Evolutionary conservation across 2,113 vertebrate species (phyloP).

Genomic region (Laterallus jamaicensis): DNA sequence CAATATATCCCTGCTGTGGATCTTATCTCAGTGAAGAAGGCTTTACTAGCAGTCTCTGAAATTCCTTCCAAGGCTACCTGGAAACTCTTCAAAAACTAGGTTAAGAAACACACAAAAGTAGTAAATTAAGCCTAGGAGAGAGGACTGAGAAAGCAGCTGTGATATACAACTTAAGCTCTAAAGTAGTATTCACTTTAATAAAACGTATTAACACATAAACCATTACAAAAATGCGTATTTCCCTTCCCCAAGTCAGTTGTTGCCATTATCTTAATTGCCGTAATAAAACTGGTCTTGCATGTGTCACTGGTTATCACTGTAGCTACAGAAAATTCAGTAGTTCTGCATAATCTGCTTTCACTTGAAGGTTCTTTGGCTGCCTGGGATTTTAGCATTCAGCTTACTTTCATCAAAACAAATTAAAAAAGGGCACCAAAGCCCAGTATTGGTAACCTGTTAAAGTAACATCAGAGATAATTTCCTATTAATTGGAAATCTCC

Average conservation of each 20-base stretch:
- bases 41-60: neutral
- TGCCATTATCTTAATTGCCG: neutral
- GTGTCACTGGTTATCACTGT: neutral
- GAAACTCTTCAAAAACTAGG: neutral
- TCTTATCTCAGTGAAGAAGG: neutral
- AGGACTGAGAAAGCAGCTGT: neutral
- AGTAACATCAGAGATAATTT: neutral
- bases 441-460: neutral
- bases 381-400: neutral
- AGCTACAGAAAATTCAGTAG: neutral
- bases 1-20: neutral
- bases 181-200: neutral
- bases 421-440: neutral
- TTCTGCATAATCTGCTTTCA: neutral
- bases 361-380: neutral
- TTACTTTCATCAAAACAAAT: neutral
- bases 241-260: neutral
- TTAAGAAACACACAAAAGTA: neutral
- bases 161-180: neutral
- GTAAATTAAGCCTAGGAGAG: neutral
- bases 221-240: neutral
- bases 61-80: neutral
- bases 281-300: neutral
- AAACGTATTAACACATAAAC: neutral
- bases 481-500: neutral